Conservation (phyloP, 1,140 invertebrate genomes). For the Archegozetes longisetosus region DNA sequence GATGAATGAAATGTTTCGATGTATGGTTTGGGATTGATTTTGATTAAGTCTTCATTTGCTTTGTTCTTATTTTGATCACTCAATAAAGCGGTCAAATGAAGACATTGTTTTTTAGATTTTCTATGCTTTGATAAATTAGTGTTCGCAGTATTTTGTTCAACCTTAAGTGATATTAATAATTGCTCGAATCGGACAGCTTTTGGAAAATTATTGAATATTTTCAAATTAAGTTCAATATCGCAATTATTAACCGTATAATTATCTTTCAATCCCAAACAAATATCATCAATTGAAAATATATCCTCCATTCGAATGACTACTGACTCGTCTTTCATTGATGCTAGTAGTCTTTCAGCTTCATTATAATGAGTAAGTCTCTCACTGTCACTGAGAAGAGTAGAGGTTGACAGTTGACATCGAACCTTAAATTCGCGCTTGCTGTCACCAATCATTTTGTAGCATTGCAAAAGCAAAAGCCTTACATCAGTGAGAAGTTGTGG, state of each 20-base stretch:
- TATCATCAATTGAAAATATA: not conserved
- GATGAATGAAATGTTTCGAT: constrained; percentile 1
- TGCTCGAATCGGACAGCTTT: not conserved
- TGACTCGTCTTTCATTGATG: not conserved
- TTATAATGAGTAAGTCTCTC: not conserved
- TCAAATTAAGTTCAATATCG: not conserved
- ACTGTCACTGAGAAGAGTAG: not conserved
- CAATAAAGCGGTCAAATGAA: not conserved
- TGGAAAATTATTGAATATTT: not conserved
- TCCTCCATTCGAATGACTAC: not conserved
- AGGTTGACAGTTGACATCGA: not conserved
- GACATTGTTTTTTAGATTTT: not conserved
- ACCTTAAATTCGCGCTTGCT: not conserved
- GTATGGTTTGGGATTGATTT: not conserved
- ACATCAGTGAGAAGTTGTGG: constrained; percentile 43
- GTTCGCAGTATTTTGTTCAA: not conserved
- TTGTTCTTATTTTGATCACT: not conserved
- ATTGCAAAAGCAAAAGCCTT: constrained; percentile 47
- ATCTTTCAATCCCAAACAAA: not conserved
- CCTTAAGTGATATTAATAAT: not conserved
- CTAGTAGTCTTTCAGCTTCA: not conserved
- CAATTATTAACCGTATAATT: not conserved
- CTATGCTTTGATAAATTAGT: not conserved
- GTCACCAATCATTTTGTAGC: not conserved
- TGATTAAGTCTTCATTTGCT: no score